A percentile compares a stretch with the other conserved stretches of the same genome.
Evolutionary conservation across 2,888 invertebrate species (phyloP).

Genomic region (Apomyelois bistriatella): DNA sequence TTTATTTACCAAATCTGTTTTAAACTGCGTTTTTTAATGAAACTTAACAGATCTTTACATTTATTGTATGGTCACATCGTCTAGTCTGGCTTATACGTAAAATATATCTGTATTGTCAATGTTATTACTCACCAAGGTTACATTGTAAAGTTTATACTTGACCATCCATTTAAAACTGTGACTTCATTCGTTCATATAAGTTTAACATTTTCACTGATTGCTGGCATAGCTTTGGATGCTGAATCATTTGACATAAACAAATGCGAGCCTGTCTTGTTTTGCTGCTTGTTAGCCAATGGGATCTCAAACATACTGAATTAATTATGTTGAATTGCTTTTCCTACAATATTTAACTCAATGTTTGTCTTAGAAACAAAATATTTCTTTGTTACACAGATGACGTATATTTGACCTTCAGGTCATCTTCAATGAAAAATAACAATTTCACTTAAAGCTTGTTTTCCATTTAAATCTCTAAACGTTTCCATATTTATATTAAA

Average conservation of each 20-base stretch:
- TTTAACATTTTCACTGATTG: constrained; percentile 38
- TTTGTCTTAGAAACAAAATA: neutral
- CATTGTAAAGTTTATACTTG: neutral
- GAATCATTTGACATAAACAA: constrained; percentile 18
- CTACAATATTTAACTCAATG: neutral
- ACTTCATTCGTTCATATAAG: constrained; percentile 35
- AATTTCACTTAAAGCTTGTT: neutral
- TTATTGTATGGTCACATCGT: too few relatives aligned
- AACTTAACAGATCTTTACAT: too few relatives aligned
- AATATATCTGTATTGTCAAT: constrained; percentile 18
- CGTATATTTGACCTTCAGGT: constrained; percentile 3
- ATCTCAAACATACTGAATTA: neutral
- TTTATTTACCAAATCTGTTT: neutral
- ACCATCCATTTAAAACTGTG: constrained; percentile 35
- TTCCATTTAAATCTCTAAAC: neutral
- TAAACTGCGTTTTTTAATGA: too few relatives aligned
- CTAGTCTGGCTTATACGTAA: neutral
- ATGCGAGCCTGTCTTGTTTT: neutral
- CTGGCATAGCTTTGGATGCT: constrained; percentile 20
- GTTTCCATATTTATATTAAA: neutral
- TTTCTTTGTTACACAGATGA: neutral
- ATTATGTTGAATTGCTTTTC: neutral
- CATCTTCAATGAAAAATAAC: neutral
- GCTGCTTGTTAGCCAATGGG: neutral
- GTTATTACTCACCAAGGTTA: constrained; percentile 18